Conservation (phyloP, 2,888 invertebrate species). For the Apamea sordens region DNA sequence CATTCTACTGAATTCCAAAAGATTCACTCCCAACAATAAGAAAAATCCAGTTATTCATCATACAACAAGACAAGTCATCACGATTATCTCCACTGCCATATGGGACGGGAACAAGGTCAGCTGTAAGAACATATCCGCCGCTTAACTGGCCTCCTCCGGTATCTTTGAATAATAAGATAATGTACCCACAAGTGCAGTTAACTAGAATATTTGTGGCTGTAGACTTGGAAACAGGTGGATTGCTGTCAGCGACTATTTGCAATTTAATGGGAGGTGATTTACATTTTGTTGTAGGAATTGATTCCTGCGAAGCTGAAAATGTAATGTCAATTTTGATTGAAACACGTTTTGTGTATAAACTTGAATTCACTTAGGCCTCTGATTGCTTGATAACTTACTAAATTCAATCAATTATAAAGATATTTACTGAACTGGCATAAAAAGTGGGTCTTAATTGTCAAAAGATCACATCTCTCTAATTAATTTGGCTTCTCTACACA, state of each 20-base stretch:
- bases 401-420: neutral
- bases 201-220: constrained; percentile 41
- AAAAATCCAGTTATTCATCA: constrained; percentile 40
- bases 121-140: constrained; percentile 64
- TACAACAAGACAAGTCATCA: neutral
- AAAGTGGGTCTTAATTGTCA: neutral
- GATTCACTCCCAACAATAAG: constrained; percentile 39
- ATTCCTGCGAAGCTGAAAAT: neutral
- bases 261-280: constrained; percentile 18
- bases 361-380: neutral
- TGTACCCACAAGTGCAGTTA: constrained; percentile 45
- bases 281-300: constrained; percentile 11
- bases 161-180: constrained; percentile 67
- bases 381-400: neutral
- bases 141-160: constrained; percentile 68
- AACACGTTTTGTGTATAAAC: neutral
- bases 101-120: constrained; percentile 64
- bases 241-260: constrained; percentile 20
- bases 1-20: constrained; percentile 19
- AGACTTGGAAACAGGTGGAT: constrained; percentile 6
- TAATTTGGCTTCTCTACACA: neutral
- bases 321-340: constrained; percentile 6
- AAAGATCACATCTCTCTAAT: neutral
- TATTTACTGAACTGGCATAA: neutral
- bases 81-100: constrained; percentile 33